Conservation (phyloP, 2,797 vertebrate species). For the Chloroceryle inda region DNA sequence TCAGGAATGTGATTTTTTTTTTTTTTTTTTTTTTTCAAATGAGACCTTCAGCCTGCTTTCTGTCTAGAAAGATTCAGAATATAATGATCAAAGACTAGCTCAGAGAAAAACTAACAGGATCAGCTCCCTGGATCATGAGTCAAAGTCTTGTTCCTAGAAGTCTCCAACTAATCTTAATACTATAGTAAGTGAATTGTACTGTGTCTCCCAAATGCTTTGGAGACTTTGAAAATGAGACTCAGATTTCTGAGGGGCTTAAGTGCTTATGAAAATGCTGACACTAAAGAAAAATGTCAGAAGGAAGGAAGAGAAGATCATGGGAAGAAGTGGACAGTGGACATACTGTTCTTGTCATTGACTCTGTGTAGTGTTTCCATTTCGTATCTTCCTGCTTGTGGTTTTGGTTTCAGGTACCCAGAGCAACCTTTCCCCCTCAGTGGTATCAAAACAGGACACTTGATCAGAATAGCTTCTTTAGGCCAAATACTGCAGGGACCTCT, state of each 20-base stretch:
- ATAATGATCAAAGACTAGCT: not conserved
- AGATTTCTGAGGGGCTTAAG: not conserved
- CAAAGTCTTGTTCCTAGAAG: not conserved
- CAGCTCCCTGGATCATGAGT: not conserved
- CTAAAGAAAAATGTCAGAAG: not conserved
- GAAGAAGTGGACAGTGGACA: not conserved
- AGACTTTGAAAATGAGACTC: not conserved
- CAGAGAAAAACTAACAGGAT: not conserved
- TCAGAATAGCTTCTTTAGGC: not conserved
- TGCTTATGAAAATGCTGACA: not conserved
- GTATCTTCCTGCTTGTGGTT: not conserved
- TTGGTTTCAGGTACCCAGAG: constrained; percentile 30
- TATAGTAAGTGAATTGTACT: not conserved
- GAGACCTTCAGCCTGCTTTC: not conserved
- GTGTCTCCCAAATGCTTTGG: not conserved
- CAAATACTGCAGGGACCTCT: not conserved
- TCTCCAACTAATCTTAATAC: not conserved
- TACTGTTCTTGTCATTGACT: not conserved
- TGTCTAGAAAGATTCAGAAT: not conserved
- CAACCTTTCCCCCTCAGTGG: not conserved
- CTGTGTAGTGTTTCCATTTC: not conserved
- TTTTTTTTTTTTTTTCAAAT: not conserved
- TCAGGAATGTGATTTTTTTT: not conserved
- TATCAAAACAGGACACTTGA: not conserved
- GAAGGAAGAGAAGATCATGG: not conserved